Base-by-base conservation (phyloP, 2,888 invertebrate species). In the Lasioglossum leucozonium region DNA sequence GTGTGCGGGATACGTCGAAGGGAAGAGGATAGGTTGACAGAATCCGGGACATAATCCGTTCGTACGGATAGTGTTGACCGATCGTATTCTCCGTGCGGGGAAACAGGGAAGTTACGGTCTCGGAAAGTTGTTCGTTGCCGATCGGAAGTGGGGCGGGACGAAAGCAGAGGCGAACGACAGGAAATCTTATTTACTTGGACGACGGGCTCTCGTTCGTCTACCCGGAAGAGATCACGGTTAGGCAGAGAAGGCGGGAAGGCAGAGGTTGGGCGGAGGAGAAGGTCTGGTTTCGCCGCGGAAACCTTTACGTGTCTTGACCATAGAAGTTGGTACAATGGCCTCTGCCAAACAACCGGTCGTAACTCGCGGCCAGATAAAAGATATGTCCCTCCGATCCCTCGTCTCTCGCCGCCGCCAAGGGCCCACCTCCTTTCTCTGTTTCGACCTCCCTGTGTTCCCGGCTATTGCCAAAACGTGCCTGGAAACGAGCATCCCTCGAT, bases 221-320 rank as follows among this genome's bases (percentile, higher is more conserved):
- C 67, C 72, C 55, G 74, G 42, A 37, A 47, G 71, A 72, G 81
- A 81, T 80, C 80, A 84, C 65, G 71, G 62, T 22, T 62, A 51
- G 62, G 69, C 30, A 62, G 62, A 62, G 30, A 62, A 62, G 62
- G 30, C 62, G 8, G 62, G 62, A 62, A 30, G 18, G 62, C 62
- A 62, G 58, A 62, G 62, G 2, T 26, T 40, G 77, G 26, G 80
- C 51, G 69, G 67, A 62, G 74, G 79, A 72, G n/a, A n/a, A n/a
- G 65, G 82, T 44, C 78, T 85, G 88, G 72, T 81, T 72, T 72
- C 79, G 44, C 86, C 77, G 84, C 83, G 82, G 82, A 82, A 82
- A 85, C 73, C 83, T 91, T 90, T 87, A 91, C 90, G 91, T 91
- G 91, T 88, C 90, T 88, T 90, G 91, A 91, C 91, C 91, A 72